Evolutionary conservation across 2,113 vertebrate genomes (phyloP).

Genomic region (Egretta garzetta): DNA sequence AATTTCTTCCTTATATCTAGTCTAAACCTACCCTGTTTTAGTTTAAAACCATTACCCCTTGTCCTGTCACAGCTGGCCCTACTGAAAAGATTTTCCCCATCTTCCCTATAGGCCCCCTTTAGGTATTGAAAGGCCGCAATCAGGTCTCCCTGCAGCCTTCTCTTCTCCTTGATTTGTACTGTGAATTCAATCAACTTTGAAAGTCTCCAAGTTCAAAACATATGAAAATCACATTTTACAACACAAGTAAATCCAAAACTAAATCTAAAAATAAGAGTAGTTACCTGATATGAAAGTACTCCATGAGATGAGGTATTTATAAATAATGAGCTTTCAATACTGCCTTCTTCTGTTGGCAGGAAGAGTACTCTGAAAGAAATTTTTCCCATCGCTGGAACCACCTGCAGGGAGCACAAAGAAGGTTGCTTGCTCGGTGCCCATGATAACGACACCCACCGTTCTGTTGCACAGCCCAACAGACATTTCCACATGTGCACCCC

Average conservation of each 20-base stretch:
- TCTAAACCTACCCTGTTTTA: no score
- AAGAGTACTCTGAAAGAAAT: slow-evolving; percentile 94
- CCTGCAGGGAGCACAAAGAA: slow-evolving; percentile 76
- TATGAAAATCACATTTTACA: not conserved
- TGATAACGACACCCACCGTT: not conserved
- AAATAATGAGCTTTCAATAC: slow-evolving; percentile 95
- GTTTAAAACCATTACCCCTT: no score
- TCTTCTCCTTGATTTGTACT: not conserved
- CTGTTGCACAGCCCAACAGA: rapidly evolving
- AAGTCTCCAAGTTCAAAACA: not conserved
- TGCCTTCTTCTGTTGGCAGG: slow-evolving; percentile 93
- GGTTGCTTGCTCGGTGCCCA: not conserved
- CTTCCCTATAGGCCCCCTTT: no score
- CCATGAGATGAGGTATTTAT: slow-evolving; percentile 97
- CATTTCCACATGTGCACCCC: not conserved
- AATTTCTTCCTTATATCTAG: no score
- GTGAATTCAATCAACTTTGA: not conserved
- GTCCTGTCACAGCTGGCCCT: no score
- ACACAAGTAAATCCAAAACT: not conserved
- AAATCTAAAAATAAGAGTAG: not conserved
- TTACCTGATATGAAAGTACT: slow-evolving; percentile 89
- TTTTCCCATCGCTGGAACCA: slow-evolving; percentile 93
- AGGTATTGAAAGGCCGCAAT: no score
- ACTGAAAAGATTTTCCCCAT: no score
- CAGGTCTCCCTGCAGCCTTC: no score